Base-by-base conservation (phyloP, 2,797 vertebrate species). In the Sarcophilus harrisii region DNA sequence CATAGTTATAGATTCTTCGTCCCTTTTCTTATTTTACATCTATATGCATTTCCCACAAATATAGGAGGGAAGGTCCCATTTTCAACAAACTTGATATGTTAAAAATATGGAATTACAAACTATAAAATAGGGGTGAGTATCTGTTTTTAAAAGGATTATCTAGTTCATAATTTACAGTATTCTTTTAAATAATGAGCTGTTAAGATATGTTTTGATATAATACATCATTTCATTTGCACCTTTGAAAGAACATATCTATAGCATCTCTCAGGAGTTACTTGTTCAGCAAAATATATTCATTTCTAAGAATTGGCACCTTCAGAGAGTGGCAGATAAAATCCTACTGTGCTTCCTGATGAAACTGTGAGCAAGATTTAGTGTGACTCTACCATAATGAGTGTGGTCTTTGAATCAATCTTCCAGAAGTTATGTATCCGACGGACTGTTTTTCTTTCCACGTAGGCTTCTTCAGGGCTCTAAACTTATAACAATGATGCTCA, bases 121-220 rank as follows among this genome's bases (percentile, higher is more conserved):
- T 5, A 0, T 0, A 0, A 13, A 54, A 57, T 0, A 10, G 3
- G 9, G 29, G 55, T 28, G 18, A 55, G 11, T 0, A 0, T 24
- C 49, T 58, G 16, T 38, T 62, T 92, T 92, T n/a, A 5, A 0
- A 73, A 89, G 24, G 27, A 4, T 73, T 38, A 32, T 38, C 66
- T 13, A 38, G 18, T 38, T 73, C 10, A 73, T 9, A 73, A 73
- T 73, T 73, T 38, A 38, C 1, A 12, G 11, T 81, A 28, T 8
- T 38, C 30, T 55, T 91, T 81, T 38, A 45, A 58, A 28, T 2
- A 4, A 29, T 2, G 58, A 29, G 91, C 6, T 3, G 90, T 55
- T 14, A 8, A 1, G 10, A 55, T 3, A 52, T 30, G 0, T 52
- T 81, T 27, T 5, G 57, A 1, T 81, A 57, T 0, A 54, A 55